Evolutionary conservation across 2,888 invertebrate species (phyloP).

Genomic region (Cryptops parisi): DNA sequence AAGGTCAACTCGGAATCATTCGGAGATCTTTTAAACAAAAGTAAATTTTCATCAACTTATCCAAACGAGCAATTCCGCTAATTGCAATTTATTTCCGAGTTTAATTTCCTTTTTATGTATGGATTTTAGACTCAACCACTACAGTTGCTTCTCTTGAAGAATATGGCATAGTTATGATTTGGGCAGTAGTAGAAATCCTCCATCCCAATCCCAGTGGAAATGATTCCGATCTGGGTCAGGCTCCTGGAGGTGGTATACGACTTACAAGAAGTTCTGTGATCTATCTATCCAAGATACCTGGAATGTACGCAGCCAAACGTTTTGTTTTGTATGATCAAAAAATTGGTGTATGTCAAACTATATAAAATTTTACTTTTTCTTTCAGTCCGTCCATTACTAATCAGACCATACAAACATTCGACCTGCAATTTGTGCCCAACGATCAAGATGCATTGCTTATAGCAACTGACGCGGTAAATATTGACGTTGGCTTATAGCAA

Average conservation of each 20-base stretch:
- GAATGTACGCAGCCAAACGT: conserved; percentile 1
- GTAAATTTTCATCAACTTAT: too few species aligned
- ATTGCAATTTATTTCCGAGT: too few species aligned
- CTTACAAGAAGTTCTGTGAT: neutral
- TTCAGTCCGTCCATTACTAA: neutral
- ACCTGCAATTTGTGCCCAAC: conserved; percentile 9
- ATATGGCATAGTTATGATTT: conserved; percentile 7
- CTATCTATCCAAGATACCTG: neutral
- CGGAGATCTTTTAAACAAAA: too few species aligned
- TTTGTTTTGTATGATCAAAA: too few species aligned
- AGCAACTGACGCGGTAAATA: conserved; percentile 2
- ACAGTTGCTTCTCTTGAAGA: conserved; percentile 7
- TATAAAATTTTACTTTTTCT: too few species aligned
- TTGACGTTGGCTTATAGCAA: too few species aligned
- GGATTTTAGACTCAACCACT: neutral
- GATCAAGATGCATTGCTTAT: conserved; percentile 3
- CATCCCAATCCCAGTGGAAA: conserved; percentile 2
- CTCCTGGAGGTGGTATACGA: conserved; percentile 5
- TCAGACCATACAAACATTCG: neutral
- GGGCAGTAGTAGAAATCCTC: conserved; percentile 4
- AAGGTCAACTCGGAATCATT: neutral
- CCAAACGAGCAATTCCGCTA: too few species aligned
- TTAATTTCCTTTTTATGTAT: neutral
- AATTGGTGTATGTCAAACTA: too few species aligned
- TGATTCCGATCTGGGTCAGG: conserved; percentile 6